A percentile compares a stretch with the other conserved stretches of the same genome.
phyloP scores from a whole-genome alignment of 2,888 invertebrate species.

The Pyrrhia umbra region DNA sequence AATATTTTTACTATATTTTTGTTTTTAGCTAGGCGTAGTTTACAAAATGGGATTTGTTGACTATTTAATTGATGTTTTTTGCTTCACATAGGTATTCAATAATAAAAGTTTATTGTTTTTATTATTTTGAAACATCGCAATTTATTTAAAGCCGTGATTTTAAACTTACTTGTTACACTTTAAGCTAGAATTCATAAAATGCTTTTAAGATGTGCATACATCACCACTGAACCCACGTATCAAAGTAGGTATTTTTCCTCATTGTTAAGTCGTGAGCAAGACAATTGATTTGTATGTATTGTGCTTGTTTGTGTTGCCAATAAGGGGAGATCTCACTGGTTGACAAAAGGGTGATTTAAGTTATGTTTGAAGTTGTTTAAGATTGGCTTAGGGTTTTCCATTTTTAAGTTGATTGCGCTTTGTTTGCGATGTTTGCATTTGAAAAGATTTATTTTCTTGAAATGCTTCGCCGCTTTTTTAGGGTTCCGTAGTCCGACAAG shows the following conservation, averaged over 20 bases:
- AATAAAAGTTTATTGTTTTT: too few relatives aligned
- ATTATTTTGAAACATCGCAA: too few relatives aligned
- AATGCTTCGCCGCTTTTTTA: not conserved
- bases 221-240: slow-evolving; percentile 34
- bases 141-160: not conserved
- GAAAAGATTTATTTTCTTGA: not conserved
- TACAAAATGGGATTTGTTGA: too few relatives aligned
- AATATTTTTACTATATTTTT: too few relatives aligned
- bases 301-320: slow-evolving; percentile 79
- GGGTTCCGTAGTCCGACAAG: not conserved
- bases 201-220: not conserved
- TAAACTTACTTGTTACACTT: not conserved
- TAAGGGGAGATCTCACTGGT: slow-evolving; percentile 79
- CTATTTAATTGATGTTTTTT: too few relatives aligned
- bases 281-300: slow-evolving; percentile 82
- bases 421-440: slow-evolving; percentile 27
- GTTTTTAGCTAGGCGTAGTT: too few relatives aligned
- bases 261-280: slow-evolving; percentile 60
- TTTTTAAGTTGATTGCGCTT: slow-evolving; percentile 43
- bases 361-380: slow-evolving; percentile 49
- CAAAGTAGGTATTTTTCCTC: not conserved
- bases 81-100: too few relatives aligned
- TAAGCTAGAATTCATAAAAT: not conserved
- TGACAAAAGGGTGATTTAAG: slow-evolving; percentile 58
- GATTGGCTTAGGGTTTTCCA: slow-evolving; percentile 39